A percentile compares a stretch with the other conserved stretches of the same genome.
Evolutionary conservation across 2,113 vertebrate species (phyloP).

Genomic region (Xiphophorus maculatus): DNA sequence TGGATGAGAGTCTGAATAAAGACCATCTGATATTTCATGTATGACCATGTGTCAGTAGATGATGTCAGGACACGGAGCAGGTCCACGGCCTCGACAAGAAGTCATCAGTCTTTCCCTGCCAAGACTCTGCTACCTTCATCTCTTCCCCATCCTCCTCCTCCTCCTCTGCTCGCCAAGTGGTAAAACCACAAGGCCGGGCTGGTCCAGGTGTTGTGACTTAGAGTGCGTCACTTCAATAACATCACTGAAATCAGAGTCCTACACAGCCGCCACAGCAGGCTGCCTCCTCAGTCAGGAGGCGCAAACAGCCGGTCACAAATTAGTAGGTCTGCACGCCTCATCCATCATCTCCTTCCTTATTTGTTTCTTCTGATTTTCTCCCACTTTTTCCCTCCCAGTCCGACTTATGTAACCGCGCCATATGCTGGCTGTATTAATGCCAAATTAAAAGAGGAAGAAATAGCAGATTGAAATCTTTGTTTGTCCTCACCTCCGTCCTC

Average conservation of each 20-base stretch:
- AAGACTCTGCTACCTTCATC: conserved; percentile 3
- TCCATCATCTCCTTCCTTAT: conserved; percentile 56
- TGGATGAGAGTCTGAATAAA: not conserved
- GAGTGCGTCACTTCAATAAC: conserved; percentile 50
- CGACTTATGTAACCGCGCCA: not conserved
- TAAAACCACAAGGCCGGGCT: not conserved
- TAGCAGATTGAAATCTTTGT: not conserved
- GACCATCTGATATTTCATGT: not conserved
- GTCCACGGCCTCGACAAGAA: not conserved
- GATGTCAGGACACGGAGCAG: not conserved
- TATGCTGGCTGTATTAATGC: conserved; percentile 6
- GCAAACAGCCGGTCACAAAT: conserved; percentile 68
- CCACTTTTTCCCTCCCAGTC: not conserved
- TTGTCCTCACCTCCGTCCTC: not conserved
- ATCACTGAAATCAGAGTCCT: conserved; percentile 59
- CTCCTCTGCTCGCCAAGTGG: not conserved
- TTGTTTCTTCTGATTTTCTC: not conserved
- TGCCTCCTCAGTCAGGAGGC: conserved; percentile 46
- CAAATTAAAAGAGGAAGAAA: conserved; percentile 14
- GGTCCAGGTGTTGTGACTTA: conserved; percentile 69
- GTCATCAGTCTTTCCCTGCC: conserved; percentile 16
- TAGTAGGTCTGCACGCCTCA: conserved; percentile 51
- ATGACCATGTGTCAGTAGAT: not conserved
- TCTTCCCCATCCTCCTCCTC: not conserved
- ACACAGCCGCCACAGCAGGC: conserved; percentile 37